A percentile compares a stretch with the other conserved stretches of the same genome.
Evolutionary conservation across 30 jellyfish, hydroid and myxozoan genomes (phyloP).

Genomic region (Mastigias papua): DNA sequence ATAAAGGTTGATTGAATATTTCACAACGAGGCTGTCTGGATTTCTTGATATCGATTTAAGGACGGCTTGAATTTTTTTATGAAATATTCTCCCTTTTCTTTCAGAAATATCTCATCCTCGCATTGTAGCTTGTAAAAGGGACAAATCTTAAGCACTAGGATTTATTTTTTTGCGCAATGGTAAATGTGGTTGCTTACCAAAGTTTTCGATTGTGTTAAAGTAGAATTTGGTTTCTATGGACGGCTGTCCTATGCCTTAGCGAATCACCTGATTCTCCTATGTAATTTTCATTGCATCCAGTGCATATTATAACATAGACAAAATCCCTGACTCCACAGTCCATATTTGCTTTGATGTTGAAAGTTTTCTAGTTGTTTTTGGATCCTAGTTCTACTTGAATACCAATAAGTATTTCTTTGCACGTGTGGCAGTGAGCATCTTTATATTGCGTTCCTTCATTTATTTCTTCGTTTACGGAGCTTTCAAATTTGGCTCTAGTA

Average conservation of each 20-base stretch:
- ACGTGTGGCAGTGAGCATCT: conserved; percentile 3
- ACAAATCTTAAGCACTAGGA: conserved; percentile 16
- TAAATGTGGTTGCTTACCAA: conserved; percentile 5
- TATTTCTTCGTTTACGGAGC: neutral
- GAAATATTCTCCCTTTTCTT: too few relatives aligned
- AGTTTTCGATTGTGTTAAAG: neutral
- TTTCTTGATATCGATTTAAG: neutral
- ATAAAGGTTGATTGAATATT: neutral
- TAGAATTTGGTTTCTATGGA: conserved; percentile 6
- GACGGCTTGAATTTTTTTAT: too few relatives aligned
- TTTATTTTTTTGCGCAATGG: conserved; percentile 11
- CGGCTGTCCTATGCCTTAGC: conserved; percentile 17
- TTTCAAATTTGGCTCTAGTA: conserved; percentile 32
- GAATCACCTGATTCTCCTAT: too few relatives aligned
- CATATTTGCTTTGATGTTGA: neutral
- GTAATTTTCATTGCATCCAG: neutral
- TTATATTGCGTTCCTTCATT: neutral
- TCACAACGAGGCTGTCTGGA: conserved; percentile 13
- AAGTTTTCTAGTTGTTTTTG: neutral
- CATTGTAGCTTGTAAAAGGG: conserved; percentile 30
- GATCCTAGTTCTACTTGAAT: neutral
- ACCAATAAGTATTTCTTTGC: neutral
- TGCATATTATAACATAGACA: neutral
- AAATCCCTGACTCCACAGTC: conserved; percentile 6
- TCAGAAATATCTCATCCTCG: conserved; percentile 25